Base-by-base conservation (phyloP, 2,888 invertebrate species). In the Pycnomerus fuliginosus region DNA sequence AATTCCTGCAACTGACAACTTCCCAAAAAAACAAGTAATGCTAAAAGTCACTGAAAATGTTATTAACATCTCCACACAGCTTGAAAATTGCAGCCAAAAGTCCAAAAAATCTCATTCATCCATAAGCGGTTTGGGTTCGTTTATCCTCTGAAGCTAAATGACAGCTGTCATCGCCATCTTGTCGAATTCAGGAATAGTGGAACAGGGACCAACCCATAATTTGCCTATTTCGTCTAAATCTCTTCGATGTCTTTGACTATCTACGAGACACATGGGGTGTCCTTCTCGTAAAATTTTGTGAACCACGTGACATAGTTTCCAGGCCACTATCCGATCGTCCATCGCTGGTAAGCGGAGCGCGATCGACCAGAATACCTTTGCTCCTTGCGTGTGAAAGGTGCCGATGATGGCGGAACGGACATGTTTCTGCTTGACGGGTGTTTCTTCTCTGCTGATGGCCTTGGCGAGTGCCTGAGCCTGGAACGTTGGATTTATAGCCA, bases 231-330 rank as follows among this genome's bases (percentile, higher is more conserved):
- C 91, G 55, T 84, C 82, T 30, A 97, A 79, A 76, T 87, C 86
- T 53, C 78, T 79, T 49, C 82, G 80, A 67, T 92, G 90, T 22
- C 86, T 80, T 68, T 87, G 86, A 15, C 94, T 93, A 69, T 95
- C 90, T 32, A 84, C 81, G 28, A 95, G 80, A 48, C 90, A 89
- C 62, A 89, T 82, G 10, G 85, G 84, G 72, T 98, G 96, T 0
- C 97, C 98, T 75, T 99, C 98, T 10, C 97, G 80, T 48, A 98
- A 76, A 37, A 99, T 78, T 69, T 98, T 98, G 74, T 99, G 99
- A 13, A 98, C 79, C 52, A 98, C 90, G 76, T 99, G 94, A 67
- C 96, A 97, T 74, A 98, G 95, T 76, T 99, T 99, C 99, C 99
- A 99, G 16, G 96, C 93, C 31, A 95, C 87, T 60, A 99, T 95